A percentile compares a stretch with the other conserved stretches of the same genome.
Evolutionary conservation across 2,797 vertebrate genomes (phyloP).

Genomic region (Eidolon dupreanum): DNA sequence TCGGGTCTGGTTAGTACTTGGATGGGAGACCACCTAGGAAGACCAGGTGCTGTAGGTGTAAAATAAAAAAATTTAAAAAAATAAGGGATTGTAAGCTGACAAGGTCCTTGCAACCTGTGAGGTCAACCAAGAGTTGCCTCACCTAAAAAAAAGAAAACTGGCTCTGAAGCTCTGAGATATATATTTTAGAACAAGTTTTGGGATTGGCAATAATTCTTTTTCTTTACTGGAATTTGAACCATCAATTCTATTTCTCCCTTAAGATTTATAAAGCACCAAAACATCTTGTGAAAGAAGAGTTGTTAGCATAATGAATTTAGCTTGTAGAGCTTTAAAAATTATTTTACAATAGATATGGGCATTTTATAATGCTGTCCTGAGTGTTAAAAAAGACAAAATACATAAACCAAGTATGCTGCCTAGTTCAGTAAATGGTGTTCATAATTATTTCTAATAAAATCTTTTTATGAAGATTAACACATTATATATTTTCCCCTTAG

Average conservation of each 20-base stretch:
- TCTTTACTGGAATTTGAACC: background rate
- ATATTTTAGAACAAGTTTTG: background rate
- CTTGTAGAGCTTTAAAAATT: background rate
- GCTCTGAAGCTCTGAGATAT: background rate
- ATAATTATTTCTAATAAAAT: background rate
- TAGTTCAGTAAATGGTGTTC: background rate
- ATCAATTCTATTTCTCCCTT: background rate
- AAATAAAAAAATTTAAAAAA: too few relatives aligned
- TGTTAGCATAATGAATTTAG: conserved; percentile 17
- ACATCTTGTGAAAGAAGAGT: conserved; percentile 13
- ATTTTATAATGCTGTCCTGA: background rate
- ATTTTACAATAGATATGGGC: background rate
- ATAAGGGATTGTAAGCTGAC: too few relatives aligned
- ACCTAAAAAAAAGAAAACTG: background rate
- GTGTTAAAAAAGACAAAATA: conserved; percentile 17
- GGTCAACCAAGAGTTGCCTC: too few relatives aligned
- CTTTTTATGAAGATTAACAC: conserved; percentile 1
- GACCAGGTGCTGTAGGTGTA: too few relatives aligned
- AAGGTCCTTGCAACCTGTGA: too few relatives aligned
- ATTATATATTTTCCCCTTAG: background rate
- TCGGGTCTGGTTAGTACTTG: too few relatives aligned
- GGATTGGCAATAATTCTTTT: background rate
- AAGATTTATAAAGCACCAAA: conserved; percentile 36
- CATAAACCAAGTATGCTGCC: background rate
- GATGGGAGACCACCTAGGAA: too few relatives aligned